Evolutionary conservation across 2,888 invertebrate genomes (phyloP).

Genomic region (Nomada flava): DNA sequence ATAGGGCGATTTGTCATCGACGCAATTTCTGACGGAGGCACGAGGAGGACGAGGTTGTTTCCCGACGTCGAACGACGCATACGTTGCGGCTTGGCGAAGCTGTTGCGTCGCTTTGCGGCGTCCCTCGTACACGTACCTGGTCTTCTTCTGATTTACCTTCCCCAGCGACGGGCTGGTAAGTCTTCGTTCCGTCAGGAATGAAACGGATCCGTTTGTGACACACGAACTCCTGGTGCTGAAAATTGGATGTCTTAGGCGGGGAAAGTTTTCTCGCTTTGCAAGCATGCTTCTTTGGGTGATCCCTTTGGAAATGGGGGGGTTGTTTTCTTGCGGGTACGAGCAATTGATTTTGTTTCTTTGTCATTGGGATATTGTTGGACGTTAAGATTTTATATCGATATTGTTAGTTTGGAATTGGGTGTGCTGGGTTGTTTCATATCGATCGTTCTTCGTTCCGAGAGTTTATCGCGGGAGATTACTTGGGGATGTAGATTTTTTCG

Average conservation of each 20-base stretch:
- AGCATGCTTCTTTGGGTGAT: no score
- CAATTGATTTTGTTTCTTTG: no score
- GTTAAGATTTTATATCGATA: no score
- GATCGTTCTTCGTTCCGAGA: no score
- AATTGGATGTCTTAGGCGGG: neutral
- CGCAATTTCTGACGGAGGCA: slow-evolving; percentile 4
- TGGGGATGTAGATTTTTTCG: no score
- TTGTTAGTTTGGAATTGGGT: no score
- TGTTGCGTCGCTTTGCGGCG: neutral
- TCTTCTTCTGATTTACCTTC: neutral
- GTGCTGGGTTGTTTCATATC: no score
- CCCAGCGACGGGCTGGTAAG: neutral
- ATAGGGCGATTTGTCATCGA: slow-evolving; percentile 44
- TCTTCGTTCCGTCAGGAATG: neutral
- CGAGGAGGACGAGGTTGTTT: neutral
- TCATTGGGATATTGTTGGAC: no score
- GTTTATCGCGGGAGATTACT: no score
- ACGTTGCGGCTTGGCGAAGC: slow-evolving; percentile 6
- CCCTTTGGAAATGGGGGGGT: no score
- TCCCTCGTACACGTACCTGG: neutral
- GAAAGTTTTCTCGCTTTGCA: neutral
- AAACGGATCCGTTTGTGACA: neutral
- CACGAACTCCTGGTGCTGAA: neutral
- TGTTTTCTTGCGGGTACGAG: no score
- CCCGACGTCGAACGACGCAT: neutral